Evolutionary conservation across 2,888 invertebrate species (phyloP), one percentile per base, ranked within the genome.

Genomic region (Lypha dubia): DNA sequence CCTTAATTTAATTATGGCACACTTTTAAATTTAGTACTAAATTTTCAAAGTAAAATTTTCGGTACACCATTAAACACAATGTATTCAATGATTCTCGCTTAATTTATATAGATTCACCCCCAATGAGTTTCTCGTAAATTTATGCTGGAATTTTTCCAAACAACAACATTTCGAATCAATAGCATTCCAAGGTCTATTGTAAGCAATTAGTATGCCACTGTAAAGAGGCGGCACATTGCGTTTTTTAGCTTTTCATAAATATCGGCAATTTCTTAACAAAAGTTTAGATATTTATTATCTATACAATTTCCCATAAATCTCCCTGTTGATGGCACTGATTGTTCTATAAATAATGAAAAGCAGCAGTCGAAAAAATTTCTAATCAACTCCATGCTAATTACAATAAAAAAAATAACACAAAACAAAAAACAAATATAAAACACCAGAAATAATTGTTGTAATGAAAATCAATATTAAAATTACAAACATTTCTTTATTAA

Each of bases 401-500:
- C 20, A 58, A 38, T 35, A 8, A 35, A 51, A n/a, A 49, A 28
- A 65, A 58, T 15, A 6, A 51, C n/a, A n/a, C n/a, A n/a, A n/a
- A n/a, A n/a, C n/a, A 51, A 41, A 62, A 24, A 62, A 38, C 3
- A 17, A n/a, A n/a, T n/a, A n/a, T n/a, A n/a, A 32, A 41, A 65
- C 49, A 67, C 35, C 49, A 68, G 56, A 70, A 70, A 56, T 22
- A 44, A 17, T 51, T 17, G 24, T 51, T 74, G 15, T 20, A 58
- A 49, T 35, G 22, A 76, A 58, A 67, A 65, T 53, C 63, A 41
- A 53, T 56, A 62, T 70, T 38, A 20, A 56, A 28, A 75, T 35
- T 49, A 75, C 62, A 63, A 46, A 46, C 24, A 81, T 81, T 75
- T 81, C 81, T 75, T 70, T 71, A 71, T 35, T 70, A 60, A 70